phyloP scores from a whole-genome alignment of 2,113 vertebrate genomes.

The Pholis gunnellus region DNA sequence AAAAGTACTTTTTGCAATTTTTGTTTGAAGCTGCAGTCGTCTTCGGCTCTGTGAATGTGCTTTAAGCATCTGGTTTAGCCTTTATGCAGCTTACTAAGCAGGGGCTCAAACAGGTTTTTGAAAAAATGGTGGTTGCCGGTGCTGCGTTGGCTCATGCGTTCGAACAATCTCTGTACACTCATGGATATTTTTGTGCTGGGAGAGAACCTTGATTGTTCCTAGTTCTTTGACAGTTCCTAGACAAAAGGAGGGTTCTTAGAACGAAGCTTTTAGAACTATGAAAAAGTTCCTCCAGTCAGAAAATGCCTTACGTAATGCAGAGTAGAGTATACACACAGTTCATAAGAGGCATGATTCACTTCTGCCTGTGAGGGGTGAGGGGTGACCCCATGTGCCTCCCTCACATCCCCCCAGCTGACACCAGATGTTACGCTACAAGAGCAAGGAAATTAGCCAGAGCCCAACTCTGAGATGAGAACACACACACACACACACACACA shows the following conservation, averaged over 20 bases:
- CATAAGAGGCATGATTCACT: slow-evolving; percentile 47
- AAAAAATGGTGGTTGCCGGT: no score
- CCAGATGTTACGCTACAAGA: slow-evolving; percentile 53
- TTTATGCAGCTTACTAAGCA: neutral
- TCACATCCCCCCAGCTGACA: slow-evolving; percentile 34
- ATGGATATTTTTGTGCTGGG: neutral
- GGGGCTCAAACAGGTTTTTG: neutral
- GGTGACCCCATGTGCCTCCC: slow-evolving; percentile 32
- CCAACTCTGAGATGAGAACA: slow-evolving; percentile 51
- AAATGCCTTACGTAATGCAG: slow-evolving; percentile 3
- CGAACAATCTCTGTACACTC: neutral
- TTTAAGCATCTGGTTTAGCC: neutral
- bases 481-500: neutral
- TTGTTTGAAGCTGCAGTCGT: no score
- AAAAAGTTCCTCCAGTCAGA: neutral
- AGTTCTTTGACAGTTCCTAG: neutral
- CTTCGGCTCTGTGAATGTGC: neutral
- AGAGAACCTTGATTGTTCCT: neutral
- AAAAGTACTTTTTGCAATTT: no score
- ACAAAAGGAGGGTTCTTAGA: neutral
- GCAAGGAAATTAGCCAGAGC: slow-evolving; percentile 34
- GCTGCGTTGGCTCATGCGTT: neutral
- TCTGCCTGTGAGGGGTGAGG: slow-evolving; percentile 42
- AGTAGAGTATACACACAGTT: slow-evolving; percentile 4
- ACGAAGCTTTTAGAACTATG: neutral